Evolutionary conservation across 64 coral and sea anemone genomes (phyloP).

Genomic region (Platygyra sinensis): DNA sequence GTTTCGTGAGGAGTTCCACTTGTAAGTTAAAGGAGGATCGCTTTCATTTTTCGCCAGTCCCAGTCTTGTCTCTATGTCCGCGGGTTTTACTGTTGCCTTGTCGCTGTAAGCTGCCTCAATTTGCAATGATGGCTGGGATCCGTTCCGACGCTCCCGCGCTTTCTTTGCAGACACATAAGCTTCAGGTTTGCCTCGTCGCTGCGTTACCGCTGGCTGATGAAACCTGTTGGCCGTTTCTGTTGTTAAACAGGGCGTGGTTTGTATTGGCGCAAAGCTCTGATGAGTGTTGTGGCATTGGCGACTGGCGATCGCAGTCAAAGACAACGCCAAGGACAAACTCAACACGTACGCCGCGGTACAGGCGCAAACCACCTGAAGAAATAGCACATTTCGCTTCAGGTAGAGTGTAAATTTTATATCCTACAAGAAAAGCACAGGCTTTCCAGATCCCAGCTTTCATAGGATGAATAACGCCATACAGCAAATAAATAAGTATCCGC

Average conservation of each 20-base stretch:
- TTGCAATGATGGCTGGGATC: neutral
- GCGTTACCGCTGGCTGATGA: neutral
- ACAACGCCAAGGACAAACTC: slow-evolving; percentile 52
- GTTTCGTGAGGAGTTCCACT: neutral
- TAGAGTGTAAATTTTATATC: too few relatives aligned
- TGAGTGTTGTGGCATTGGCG: neutral
- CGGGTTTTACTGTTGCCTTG: neutral
- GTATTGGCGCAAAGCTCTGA: neutral
- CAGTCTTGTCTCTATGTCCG: neutral
- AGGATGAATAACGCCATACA: too few relatives aligned
- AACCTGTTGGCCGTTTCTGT: slow-evolving; percentile 32
- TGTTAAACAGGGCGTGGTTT: neutral
- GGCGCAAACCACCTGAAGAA: slow-evolving; percentile 16
- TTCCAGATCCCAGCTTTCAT: too few relatives aligned
- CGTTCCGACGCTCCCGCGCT: neutral
- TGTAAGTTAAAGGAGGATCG: neutral
- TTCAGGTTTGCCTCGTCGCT: neutral
- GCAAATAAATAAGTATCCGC: too few relatives aligned
- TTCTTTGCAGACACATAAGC: neutral
- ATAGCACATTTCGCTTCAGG: neutral
- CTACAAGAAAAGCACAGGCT: too few relatives aligned
- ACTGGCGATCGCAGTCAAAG: neutral
- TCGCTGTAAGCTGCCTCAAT: neutral
- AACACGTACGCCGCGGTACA: slow-evolving; percentile 48
- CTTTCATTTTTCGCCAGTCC: neutral